Evolutionary conservation across 2,888 invertebrate genomes (phyloP), one percentile per base, ranked within the genome.

Genomic region (Calliopum simillimum): DNA sequence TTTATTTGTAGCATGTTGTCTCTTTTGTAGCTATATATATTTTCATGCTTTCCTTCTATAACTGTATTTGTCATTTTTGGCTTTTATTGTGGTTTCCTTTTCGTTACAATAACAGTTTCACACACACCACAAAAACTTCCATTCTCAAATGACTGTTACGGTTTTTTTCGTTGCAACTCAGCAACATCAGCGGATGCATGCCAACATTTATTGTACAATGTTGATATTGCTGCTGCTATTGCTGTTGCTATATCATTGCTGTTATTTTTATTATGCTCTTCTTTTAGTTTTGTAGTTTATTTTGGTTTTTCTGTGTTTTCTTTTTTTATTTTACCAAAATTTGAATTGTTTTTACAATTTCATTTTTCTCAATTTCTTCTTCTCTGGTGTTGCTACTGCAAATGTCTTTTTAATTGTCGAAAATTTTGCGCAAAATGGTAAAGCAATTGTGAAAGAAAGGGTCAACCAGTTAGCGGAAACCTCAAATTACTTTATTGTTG

Each of bases 51-150:
- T 58, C 25, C 25, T 33, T 41, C 25, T 58, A n/a, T 41, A 25
- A 33, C 56, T 58, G 25, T 11, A 16, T 21, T 25, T 58, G 33
- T 53, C 53, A 23, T 58, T 23, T 58, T 16, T 41, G 53, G 44
- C 43, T 64, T 64, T 64, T 64, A 64, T 64, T 64, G 64, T 51
- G 64, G 64, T 53, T 64, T 64, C 64, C 64, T 41, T 43, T 53
- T 64, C 43, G 43, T 23, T 41, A 64, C 53, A 51, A 43, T 19
- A 21, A 53, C 14, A 64, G 19, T n/a, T n/a, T n/a, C 53, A 63
- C n/a, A 49, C 63, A 63, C 47, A 63, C 25, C 23, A 11, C 53
- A 53, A 53, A 33, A 53, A 53, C 53, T 53, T 53, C 23, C 53
- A 53, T 53, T 53, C 21, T 53, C 12, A 53, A 53, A 53, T 53